phyloP scores from a whole-genome alignment of 2,113 vertebrate species.

The Monopterus albus region DNA sequence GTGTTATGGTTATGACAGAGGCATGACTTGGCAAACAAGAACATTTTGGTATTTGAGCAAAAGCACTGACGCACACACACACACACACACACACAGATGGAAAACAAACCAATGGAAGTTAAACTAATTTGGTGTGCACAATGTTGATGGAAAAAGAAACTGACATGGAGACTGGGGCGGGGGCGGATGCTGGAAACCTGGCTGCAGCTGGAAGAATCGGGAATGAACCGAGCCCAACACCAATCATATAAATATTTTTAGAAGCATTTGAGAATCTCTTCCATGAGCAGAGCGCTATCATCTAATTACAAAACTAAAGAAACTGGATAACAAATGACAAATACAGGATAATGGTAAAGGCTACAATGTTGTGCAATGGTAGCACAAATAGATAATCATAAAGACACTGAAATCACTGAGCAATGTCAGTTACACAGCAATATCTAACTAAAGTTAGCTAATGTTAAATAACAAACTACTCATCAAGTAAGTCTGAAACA shows the following conservation, averaged over 20 bases:
- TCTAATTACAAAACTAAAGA: background rate
- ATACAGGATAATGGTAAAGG: too few species aligned
- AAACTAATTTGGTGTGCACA: constrained; percentile 12
- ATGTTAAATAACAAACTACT: too few species aligned
- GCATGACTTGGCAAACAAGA: constrained; percentile 49
- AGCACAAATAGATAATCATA: too few species aligned
- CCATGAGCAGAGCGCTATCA: background rate
- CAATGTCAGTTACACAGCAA: too few species aligned
- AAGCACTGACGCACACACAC: constrained; percentile 2
- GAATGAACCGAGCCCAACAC: background rate
- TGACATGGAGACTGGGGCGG: background rate
- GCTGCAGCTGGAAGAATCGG: background rate
- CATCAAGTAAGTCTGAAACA: too few species aligned
- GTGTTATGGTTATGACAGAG: constrained; percentile 29
- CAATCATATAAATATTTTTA: background rate
- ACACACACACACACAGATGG: background rate
- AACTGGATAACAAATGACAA: background rate
- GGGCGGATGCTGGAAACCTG: constrained; percentile 11
- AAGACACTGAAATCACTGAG: too few species aligned
- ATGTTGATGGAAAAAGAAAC: constrained; percentile 20
- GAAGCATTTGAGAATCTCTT: background rate
- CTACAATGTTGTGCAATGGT: too few species aligned
- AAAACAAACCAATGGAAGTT: constrained; percentile 29
- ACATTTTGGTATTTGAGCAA: constrained; percentile 11
- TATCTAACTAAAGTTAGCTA: too few species aligned